A percentile compares a stretch with the other conserved stretches of the same genome.
phyloP scores from a whole-genome alignment of 1,140 invertebrate genomes.

The Lethrus apterus region DNA sequence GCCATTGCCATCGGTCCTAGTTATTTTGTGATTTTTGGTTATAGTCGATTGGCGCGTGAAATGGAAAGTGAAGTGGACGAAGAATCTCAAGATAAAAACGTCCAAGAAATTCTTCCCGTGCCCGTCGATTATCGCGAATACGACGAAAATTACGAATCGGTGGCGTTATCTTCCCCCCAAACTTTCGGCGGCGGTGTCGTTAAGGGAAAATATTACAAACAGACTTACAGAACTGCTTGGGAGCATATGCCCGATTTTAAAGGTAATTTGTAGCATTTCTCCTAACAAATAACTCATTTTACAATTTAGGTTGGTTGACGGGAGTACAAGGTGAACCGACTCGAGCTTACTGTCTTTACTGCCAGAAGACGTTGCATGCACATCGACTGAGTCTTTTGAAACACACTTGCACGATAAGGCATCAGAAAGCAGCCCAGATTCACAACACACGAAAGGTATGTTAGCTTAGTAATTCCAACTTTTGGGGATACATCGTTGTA shows the following conservation, averaged over 20 bases:
- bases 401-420: constrained; percentile 52
- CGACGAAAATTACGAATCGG: constrained; percentile 21
- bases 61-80: constrained; percentile 32
- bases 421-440: constrained; percentile 46
- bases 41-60: constrained; percentile 27
- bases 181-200: constrained; percentile 17
- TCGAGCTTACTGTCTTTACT: constrained; percentile 50
- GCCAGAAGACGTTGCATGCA: constrained; percentile 53
- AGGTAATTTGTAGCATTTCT: constrained; percentile 37
- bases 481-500: no score
- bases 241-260: constrained; percentile 51
- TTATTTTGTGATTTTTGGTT: constrained; percentile 22
- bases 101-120: constrained; percentile 28
- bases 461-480: no score
- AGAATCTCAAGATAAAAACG: constrained; percentile 22
- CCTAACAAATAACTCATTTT: constrained; percentile 14
- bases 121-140: constrained; percentile 17
- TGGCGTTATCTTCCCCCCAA: constrained; percentile 12
- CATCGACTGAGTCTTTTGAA: constrained; percentile 51
- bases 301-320: constrained; percentile 48
- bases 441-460: constrained; percentile 32
- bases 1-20: constrained; percentile 5
- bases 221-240: constrained; percentile 52
- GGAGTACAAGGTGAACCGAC: constrained; percentile 46
- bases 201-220: constrained; percentile 44